Evolutionary conservation across 2,888 invertebrate species (phyloP), one percentile per base, ranked within the genome.

Genomic region (Brenthis ino): DNA sequence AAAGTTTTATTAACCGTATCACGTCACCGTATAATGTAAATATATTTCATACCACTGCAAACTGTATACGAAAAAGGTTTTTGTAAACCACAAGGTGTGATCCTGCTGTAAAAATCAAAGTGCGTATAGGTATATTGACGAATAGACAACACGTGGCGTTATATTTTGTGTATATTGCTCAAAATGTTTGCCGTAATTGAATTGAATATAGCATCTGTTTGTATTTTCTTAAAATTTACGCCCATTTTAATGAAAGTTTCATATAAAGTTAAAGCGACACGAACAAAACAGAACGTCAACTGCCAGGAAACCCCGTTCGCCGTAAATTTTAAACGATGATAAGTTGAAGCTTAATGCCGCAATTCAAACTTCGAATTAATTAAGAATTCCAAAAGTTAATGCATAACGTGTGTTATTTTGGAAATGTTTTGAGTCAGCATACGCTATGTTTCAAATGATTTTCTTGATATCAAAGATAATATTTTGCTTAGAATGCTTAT

Each of bases 291-390:
- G 50, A 67, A 61, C 55, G 57, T 48, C 53, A 60, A 67, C 66
- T 60, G 55, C 60, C 37, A 60, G 51, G 63, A 63, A 63, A 63
- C 63, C 51, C 50, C 63, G 37, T 60, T 67, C 53, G 54, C 66
- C 33, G 60, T 55, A 60, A 67, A 54, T 60, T 67, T 67, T 67
- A 67, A 67, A 60, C 60, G 66, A 60, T 55, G 66, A 67, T 67
- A 54, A 67, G 60, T 60, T 67, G 60, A 55, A 60, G 67, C 60
- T 48, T 61, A 61, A 61, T 33, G 67, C 84, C 80, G 83, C 83
- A 88, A 87, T 89, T 88, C 84, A 83, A 87, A 86, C 85, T 87
- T 85, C 82, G 85, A 84, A 87, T 87, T 86, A 83, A 87, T 85
- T 85, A 86, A 81, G 82, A 87, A 85, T 85, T 83, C 80, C 79